Evolutionary conservation across 2,113 vertebrate species (phyloP), one percentile per base, ranked within the genome.

Genomic region (Psittacara wagleri): DNA sequence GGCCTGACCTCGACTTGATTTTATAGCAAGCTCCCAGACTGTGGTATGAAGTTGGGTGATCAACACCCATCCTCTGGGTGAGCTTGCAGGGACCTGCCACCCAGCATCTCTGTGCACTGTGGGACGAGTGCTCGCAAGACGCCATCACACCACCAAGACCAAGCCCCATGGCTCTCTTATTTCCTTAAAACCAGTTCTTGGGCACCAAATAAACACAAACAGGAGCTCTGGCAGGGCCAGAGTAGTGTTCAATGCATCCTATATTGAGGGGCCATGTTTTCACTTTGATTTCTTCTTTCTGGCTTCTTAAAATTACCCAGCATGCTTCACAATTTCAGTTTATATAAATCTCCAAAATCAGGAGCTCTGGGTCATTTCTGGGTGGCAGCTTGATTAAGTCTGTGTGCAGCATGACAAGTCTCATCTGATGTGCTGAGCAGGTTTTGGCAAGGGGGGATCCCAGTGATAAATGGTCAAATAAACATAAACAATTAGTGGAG

Each of bases 401-500:
- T 52, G 78, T 51, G 28, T 19, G 70, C 54, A 5, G 8, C 69
- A 70, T 24, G 61, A 51, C 52, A 70, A 89, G 85, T 59, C 57
- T 66, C 90, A 92, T 88, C 90, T 37, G 41, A 91, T 46, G 81
- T n/a, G 57, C 78, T 69, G 69, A 89, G 77, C 48, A 75, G 59
- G 59, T 67, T 95, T 70, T 91, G 91, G 86, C 92, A 73, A 66
- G 83, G 73, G 49, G 85, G 29, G 8, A 86, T 74, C 76, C 69
- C 62, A 33, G 52, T 78, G 85, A 95, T 68, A 91, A 93, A 95
- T 39, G 54, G 72, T 49, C 78, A 97, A 90, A 96, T 78, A 81
- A 94, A 91, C 51, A 63, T 17, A 82, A 90, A 83, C 44, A 80
- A 81, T 86, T 70, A 89, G 46, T 25, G 52, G 35, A 92, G 75